Evolutionary conservation across 2,888 invertebrate species (phyloP).

Genomic region (Hermaeophaga mercurialis): DNA sequence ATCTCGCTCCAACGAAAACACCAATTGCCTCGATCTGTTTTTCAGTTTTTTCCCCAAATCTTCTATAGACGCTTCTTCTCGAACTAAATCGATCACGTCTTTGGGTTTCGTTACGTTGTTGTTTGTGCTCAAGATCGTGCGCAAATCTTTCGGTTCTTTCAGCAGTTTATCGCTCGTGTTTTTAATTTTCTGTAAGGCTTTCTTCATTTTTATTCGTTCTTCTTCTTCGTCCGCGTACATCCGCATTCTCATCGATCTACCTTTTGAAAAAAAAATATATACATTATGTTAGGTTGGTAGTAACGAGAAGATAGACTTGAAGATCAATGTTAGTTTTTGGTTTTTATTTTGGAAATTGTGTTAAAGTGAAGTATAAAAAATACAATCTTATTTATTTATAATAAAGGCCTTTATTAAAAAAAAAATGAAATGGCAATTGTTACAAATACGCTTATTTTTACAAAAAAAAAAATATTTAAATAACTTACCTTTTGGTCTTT

Average conservation of each 20-base stretch:
- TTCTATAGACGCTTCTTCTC: no score
- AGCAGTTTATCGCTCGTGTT: constrained; percentile 51
- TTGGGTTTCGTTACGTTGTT: constrained; percentile 33
- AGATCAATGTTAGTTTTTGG: no score
- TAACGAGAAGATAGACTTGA: no score
- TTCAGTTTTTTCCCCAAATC: constrained; percentile 48
- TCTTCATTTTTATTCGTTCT: constrained; percentile 61
- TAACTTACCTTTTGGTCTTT: constrained; percentile 22
- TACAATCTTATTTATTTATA: no score
- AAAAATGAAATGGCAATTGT: no score
- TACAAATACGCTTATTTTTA: background rate
- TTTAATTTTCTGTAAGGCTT: constrained; percentile 49
- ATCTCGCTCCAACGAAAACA: constrained; percentile 45
- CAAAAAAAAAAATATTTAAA: background rate
- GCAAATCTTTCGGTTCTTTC: constrained; percentile 44
- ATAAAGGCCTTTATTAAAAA: no score
- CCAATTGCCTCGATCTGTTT: constrained; percentile 47
- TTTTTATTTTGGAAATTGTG: no score
- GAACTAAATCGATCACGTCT: constrained; percentile 24
- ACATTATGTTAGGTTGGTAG: no score
- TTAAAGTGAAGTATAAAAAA: no score
- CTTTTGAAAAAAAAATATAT: background rate
- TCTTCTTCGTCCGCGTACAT: constrained; percentile 91
- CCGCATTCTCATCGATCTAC: constrained; percentile 66
- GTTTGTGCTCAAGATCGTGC: constrained; percentile 44